Percentiles rank a stretch among this genome's conserved stretches.
Evolutionary conservation across 92 coral and sea anemone genomes (phyloP).

Genomic region (Anthopleura xanthogrammica): DNA sequence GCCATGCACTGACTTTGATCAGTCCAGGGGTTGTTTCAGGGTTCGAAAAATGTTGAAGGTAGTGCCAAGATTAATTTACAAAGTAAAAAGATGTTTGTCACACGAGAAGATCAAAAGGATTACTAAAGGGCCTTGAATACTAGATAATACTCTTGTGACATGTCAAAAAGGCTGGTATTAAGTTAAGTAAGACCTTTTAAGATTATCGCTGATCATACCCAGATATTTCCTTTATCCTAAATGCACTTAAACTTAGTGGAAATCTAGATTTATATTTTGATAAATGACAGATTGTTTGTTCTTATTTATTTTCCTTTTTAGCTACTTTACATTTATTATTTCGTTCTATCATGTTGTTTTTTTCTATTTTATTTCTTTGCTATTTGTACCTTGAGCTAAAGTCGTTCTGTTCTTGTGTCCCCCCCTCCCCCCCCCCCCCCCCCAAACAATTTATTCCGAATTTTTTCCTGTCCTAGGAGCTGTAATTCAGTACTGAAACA

Average conservation of each 20-base stretch:
- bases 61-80: background rate
- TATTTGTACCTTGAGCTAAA: no score
- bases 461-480: no score
- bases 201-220: background rate
- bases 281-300: background rate
- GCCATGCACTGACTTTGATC: no score
- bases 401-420: no score
- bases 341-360: background rate
- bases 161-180: background rate
- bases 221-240: background rate
- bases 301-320: background rate
- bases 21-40: background rate
- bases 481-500: no score
- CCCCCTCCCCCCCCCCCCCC: no score
- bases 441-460: no score
- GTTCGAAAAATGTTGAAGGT: background rate
- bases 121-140: background rate
- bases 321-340: no score
- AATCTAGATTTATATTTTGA: background rate
- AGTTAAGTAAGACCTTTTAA: conserved; percentile 7
- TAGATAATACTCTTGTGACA: background rate
- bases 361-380: background rate
- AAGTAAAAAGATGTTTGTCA: background rate
- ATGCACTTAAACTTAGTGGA: background rate
- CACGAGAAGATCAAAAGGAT: background rate